Percentiles rank a stretch among this genome's conserved stretches.
phyloP scores from a whole-genome alignment of 2,888 invertebrate genomes.

The Notodonta dromedarius region DNA sequence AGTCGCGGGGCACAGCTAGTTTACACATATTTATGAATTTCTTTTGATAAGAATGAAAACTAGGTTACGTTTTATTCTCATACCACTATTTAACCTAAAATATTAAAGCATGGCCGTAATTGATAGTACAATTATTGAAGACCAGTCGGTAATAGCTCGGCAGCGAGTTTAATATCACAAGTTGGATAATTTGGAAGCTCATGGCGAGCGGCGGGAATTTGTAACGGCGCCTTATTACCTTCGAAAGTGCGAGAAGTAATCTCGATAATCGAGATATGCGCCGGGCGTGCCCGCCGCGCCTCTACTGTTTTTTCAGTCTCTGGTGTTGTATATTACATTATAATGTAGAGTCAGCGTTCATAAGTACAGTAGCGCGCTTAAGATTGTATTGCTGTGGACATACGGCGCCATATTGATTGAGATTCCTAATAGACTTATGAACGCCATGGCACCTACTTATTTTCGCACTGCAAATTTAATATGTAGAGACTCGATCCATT shows the following conservation, averaged over 20 bases:
- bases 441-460: background rate
- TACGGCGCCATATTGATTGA: too few relatives aligned
- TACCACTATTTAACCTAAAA: too few relatives aligned
- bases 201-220: constrained; percentile 20
- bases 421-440: too few relatives aligned
- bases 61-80: too few relatives aligned
- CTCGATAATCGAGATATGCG: constrained; percentile 17
- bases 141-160: constrained; percentile 8
- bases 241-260: constrained; percentile 36
- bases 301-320: background rate
- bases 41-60: too few relatives aligned
- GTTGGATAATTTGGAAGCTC: constrained; percentile 19
- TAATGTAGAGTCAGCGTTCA: too few relatives aligned
- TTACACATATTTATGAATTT: too few relatives aligned
- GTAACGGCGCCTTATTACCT: constrained; percentile 37
- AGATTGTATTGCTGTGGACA: too few relatives aligned
- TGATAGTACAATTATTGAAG: constrained; percentile 22
- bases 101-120: constrained; percentile 8
- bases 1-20: too few relatives aligned
- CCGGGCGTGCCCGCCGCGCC: background rate
- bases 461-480: constrained; percentile 4
- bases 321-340: too few relatives aligned
- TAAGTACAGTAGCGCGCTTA: too few relatives aligned
- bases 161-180: constrained; percentile 22
- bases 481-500: background rate